These are phyloP conservation scores for Drosophila truncata DNA, from an alignment of 1,140 invertebrate species.

Conservation along the genomic window DNA sequence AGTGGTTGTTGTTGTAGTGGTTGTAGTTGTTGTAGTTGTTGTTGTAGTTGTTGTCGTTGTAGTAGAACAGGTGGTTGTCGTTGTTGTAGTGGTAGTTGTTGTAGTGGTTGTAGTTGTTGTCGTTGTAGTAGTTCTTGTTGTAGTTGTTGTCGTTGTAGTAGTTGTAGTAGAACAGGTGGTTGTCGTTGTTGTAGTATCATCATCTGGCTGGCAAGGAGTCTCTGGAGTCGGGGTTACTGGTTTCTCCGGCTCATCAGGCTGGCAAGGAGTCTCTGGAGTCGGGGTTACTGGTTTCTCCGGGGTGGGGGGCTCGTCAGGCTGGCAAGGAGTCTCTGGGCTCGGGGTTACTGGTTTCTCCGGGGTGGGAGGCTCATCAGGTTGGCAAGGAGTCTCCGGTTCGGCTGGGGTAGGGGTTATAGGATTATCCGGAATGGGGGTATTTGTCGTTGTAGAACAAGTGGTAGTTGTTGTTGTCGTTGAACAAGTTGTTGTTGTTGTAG, in stretches of 20 bases:
- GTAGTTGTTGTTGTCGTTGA: not conserved
- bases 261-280: too few species aligned
- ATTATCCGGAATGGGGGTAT: not conserved
- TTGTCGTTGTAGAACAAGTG: too few species aligned
- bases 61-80: not conserved
- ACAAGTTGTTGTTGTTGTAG: not conserved
- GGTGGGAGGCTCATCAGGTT: not conserved
- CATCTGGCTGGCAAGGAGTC: not conserved
- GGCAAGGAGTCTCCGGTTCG: not conserved
- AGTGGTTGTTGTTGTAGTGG: not conserved
- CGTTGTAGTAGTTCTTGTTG: not conserved
- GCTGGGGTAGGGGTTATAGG: not conserved
- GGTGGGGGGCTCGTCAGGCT: too few species aligned
- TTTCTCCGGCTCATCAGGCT: too few species aligned
- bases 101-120: constrained; percentile 1
- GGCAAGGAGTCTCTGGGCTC: too few species aligned
- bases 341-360: constrained; percentile 5
- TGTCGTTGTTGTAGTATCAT: constrained; percentile 7
- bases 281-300: too few species aligned
- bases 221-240: not conserved
- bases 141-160: constrained; percentile 19
- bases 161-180: constrained; percentile 9
- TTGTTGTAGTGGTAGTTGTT: not conserved
- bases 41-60: not conserved
- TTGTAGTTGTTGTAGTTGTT: not conserved